phyloP scores from a whole-genome alignment of 2,113 vertebrate species.

The Pantherophis guttatus region DNA sequence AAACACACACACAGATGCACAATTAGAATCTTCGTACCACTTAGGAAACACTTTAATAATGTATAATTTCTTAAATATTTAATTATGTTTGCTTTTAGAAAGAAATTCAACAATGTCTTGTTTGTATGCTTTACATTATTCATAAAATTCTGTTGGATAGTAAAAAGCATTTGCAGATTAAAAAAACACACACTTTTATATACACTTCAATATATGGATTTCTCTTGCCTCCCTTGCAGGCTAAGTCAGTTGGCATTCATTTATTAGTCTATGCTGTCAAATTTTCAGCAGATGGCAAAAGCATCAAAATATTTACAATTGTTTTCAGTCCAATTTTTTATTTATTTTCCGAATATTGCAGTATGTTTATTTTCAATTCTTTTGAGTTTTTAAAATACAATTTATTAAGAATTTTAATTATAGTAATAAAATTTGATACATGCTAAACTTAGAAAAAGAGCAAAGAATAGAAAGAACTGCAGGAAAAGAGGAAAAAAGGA shows the following conservation, averaged over 20 bases:
- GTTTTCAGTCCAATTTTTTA: no score
- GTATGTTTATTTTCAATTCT: no score
- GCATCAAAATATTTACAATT: no score
- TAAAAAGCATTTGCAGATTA: background rate
- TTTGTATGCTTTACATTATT: background rate
- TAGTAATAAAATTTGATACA: no score
- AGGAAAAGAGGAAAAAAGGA: no score
- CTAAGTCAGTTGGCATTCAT: background rate
- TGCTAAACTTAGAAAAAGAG: no score
- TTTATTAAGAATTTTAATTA: no score
- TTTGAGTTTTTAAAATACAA: no score
- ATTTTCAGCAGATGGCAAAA: no score
- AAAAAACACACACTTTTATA: background rate
- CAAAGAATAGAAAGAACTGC: no score
- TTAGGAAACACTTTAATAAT: background rate
- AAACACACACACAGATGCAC: background rate
- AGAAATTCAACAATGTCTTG: background rate
- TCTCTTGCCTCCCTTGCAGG: background rate
- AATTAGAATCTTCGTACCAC: background rate
- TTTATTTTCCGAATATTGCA: no score
- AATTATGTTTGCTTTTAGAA: background rate
- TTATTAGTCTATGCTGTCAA: no score
- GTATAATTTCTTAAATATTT: background rate
- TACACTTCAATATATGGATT: background rate
- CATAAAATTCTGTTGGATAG: background rate